Evolutionary conservation across 2,113 vertebrate species (phyloP).

Genomic region (Oxyura jamaicensis): DNA sequence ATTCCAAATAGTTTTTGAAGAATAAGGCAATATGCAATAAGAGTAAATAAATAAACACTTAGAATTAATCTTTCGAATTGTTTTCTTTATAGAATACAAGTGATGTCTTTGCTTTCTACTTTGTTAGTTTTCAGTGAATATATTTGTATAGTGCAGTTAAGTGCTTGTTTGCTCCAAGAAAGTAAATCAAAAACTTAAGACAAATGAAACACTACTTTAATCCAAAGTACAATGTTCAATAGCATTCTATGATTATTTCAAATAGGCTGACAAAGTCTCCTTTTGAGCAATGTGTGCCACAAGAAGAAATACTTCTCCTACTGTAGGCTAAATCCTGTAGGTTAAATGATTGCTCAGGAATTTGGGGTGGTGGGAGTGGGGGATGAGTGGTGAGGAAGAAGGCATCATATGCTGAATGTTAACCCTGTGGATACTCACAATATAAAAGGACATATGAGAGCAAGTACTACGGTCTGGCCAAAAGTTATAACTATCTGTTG

Average conservation of each 20-base stretch:
- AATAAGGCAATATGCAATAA: neutral
- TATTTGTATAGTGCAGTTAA: neutral
- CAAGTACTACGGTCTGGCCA: neutral
- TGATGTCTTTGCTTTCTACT: neutral
- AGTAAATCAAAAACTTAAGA: neutral
- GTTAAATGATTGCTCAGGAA: neutral
- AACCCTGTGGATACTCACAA: neutral
- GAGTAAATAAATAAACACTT: neutral
- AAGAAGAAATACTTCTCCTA: neutral
- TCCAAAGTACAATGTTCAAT: neutral
- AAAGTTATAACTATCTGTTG: constrained; percentile 29
- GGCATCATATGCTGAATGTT: neutral
- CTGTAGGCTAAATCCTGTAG: neutral
- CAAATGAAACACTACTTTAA: neutral
- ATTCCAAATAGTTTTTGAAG: neutral
- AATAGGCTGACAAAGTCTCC: neutral
- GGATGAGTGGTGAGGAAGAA: neutral
- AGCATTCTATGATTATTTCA: neutral
- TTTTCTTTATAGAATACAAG: neutral
- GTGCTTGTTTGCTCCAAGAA: neutral
- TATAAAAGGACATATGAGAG: neutral
- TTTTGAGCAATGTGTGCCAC: neutral
- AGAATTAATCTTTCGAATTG: neutral
- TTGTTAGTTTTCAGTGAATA: neutral
- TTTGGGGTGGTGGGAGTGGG: neutral